Conservation (phyloP, 2,113 vertebrate genomes). For the Dicrurus megarhynchus region DNA sequence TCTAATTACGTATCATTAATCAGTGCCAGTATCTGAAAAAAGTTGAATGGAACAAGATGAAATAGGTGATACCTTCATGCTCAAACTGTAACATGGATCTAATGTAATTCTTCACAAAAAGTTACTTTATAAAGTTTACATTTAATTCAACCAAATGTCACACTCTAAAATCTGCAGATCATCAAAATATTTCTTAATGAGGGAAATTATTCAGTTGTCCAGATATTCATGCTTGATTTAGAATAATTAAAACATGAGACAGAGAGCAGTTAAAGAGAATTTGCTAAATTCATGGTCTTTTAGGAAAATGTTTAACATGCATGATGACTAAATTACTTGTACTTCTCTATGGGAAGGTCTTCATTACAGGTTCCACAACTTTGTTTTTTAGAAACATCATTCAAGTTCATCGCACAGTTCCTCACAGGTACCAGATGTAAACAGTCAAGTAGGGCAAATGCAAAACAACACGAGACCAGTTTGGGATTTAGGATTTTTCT, state of each 20-base stretch:
- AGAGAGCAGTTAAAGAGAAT: not conserved
- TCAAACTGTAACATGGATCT: not conserved
- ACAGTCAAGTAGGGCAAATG: not conserved
- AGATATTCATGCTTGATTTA: not conserved
- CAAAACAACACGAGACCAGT: not conserved
- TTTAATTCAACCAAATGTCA: not conserved
- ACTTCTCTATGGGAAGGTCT: not conserved
- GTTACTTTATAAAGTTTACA: not conserved
- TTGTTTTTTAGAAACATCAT: not conserved
- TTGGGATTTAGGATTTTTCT: not conserved
- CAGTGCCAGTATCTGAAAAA: not conserved
- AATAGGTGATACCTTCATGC: not conserved
- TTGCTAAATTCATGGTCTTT: not conserved
- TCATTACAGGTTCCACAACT: not conserved
- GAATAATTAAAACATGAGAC: not conserved
- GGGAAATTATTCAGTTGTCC: not conserved
- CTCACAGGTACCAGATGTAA: not conserved
- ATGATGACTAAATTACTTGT: not conserved
- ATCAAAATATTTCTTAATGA: not conserved
- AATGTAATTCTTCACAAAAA: not conserved
- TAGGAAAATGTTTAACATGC: not conserved
- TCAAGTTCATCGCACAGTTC: not conserved
- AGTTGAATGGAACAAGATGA: not conserved
- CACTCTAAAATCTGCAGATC: not conserved
- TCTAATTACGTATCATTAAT: slow-evolving; percentile 20